Percentiles rank a stretch among this genome's conserved stretches.
phyloP scores from a whole-genome alignment of 2,888 invertebrate genomes.

The Dolomedes plantarius region DNA sequence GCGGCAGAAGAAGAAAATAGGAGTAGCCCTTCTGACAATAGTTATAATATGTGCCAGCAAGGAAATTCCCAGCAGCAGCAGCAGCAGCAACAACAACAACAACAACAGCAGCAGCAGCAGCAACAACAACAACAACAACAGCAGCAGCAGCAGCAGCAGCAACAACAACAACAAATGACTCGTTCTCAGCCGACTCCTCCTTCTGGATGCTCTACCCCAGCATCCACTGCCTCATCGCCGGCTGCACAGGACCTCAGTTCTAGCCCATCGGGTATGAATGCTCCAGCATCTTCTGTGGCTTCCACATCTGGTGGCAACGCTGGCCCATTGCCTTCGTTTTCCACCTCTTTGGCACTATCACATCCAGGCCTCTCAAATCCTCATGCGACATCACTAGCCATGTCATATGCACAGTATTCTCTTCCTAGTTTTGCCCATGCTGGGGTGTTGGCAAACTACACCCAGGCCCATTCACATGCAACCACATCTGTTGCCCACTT shows the following conservation, averaged over 20 bases:
- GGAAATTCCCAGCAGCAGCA: constrained; percentile 30
- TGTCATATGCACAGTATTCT: constrained; percentile 72
- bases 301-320: constrained; percentile 37
- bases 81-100: constrained; percentile 28
- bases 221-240: constrained; percentile 68
- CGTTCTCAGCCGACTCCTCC: constrained; percentile 68
- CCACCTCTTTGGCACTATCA: constrained; percentile 61
- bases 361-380: constrained; percentile 70
- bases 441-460: constrained; percentile 71
- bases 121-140: constrained; percentile 51
- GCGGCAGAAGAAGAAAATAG: constrained; percentile 62
- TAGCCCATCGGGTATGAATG: constrained; percentile 50
- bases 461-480: constrained; percentile 71
- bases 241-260: constrained; percentile 68
- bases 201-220: constrained; percentile 69
- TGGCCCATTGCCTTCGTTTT: constrained; percentile 57
- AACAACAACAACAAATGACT: constrained; percentile 49
- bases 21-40: constrained; percentile 58
- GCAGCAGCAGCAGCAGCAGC: constrained; percentile 38
- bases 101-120: constrained; percentile 55
- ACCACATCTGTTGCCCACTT: constrained; percentile 70
- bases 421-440: constrained; percentile 72
- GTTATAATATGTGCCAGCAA: constrained; percentile 42
- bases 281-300: constrained; percentile 36
- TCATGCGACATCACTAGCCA: constrained; percentile 66